Base-by-base conservation (phyloP, 1,140 invertebrate species). In the Drosophila littoralis region DNA sequence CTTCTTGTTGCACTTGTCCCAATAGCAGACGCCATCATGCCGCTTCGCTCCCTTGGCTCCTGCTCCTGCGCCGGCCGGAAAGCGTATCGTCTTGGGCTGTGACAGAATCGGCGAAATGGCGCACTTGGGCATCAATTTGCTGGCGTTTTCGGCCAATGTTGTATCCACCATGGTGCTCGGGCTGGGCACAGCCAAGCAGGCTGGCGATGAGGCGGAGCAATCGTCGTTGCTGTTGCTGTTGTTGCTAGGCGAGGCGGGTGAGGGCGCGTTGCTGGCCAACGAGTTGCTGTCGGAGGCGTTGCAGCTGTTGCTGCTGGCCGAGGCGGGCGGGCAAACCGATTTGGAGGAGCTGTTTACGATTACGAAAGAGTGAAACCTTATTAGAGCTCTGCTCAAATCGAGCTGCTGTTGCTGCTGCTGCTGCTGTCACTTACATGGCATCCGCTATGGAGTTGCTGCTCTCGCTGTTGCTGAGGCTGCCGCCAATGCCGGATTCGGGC, bases 1-100 rank as follows among this genome's bases (percentile, higher is more conserved):
- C 83, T 94, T 94, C 77, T 94, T 94, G 75, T 95, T 95, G 93
- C 97, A 98, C 77, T 97, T 96, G 81, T 96, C 94, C 97, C 97
- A 98, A 65, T 95, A 94, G 88, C 97, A 98, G 42, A 95, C 91
- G 7, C 94, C 94, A 66, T 93, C 94, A 35, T 94, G 94, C 12
- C 93, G 86, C 10, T 81, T 91, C 9, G 88, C 91, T 1, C 92
- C 77, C 64, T 93, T 92, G 48, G 60, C 81, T 1, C 93, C 91
- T 1, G 78, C 74, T 2, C 93, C 91, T 3, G 84, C 76, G 17
- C 86, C 81, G 1, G 94, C 95, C 0, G 96, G 96, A 83, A 97
- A 97, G 71, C 96, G 93, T 55, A 97, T 95, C 28, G 95, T 96
- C 78, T 96, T 96, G 1, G 96, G 96, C 71, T 95, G 95, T 12